Evolutionary conservation across 1,140 invertebrate species (phyloP), one percentile per base, ranked within the genome.

Genomic region (Zaprionus capensis): DNA sequence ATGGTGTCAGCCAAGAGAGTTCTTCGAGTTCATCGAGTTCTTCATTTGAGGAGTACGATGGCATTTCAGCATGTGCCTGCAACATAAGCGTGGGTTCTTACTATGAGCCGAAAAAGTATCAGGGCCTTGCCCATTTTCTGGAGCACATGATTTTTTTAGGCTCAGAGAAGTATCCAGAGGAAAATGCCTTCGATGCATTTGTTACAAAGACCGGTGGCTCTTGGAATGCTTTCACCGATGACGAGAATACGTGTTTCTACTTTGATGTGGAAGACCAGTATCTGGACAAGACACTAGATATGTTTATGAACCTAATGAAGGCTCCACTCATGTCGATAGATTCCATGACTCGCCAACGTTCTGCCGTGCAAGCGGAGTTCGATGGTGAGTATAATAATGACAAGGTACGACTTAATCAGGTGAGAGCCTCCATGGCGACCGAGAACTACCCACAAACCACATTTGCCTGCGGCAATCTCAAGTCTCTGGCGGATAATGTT

Each of bases 131-230:
- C 4, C 98, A 99, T 93, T 98, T 99, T 53, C 94, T 98, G 64
- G 98, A 99, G 92, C 98, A 99, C 91, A 98, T 99, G 97, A 95
- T 99, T 9, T 99, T 98, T 88, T 97, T 99, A 95, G 98, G 98
- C 22, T 98, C 96, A 58, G 93, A 96, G 90, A 97, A 97, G 83
- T 98, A 96, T 93, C 96, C 97, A 5, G 94, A 95, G 91, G 97
- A 98, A 93, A 98, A 98, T 93, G 96, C 96, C 73, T 97, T 98
- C 84, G 96, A 98, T 93, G 93, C 95, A 2, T 98, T 96, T 83
- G 94, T 98, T n/a, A 95, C 94, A 87, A 96, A 96, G 94, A 95
- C 95, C 91, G 97, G 97, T 4, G 97, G 97, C 4, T 95, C 94
- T 11, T 95, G 95, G 78, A 98, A 98, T 93, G 97, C 97, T 0